Evolutionary conservation across 37 sponge, comb jelly and placozoan species (phyloP).

Genomic region (Bolinopsis microptera): DNA sequence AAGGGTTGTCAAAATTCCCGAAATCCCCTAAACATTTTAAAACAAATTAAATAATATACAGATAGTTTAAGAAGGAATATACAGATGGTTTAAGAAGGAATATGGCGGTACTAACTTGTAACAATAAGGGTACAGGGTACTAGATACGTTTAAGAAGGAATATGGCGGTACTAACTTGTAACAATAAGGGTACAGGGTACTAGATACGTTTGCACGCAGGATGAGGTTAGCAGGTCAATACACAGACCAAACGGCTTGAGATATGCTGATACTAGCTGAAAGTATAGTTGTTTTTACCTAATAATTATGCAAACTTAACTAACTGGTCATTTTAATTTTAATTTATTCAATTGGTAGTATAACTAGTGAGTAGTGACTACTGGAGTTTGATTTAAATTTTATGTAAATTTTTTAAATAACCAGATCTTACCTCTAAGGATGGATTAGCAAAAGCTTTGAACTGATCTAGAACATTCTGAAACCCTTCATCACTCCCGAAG

Average conservation of each 20-base stretch:
- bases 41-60: too few relatives aligned
- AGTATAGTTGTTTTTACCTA: background rate
- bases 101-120: background rate
- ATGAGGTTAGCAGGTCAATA: constrained; percentile 78
- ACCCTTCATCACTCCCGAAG: constrained; percentile 84
- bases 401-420: too few relatives aligned
- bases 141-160: constrained; percentile 66
- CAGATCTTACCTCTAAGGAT: constrained; percentile 3
- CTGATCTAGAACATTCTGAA: constrained; percentile 70
- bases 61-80: too few relatives aligned
- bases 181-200: constrained; percentile 70
- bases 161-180: background rate
- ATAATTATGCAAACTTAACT: too few relatives aligned
- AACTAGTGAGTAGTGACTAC: too few relatives aligned
- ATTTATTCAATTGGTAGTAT: too few relatives aligned
- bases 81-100: constrained; percentile 25
- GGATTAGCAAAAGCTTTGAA: constrained; percentile 22
- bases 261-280: constrained; percentile 10
- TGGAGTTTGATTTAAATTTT: too few relatives aligned
- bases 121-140: constrained; percentile 68
- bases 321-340: too few relatives aligned
- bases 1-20: too few relatives aligned
- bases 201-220: constrained; percentile 75
- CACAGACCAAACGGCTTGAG: constrained; percentile 84
- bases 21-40: too few relatives aligned